Base-by-base conservation (phyloP, 2,888 invertebrate species). In the Chrysolina americana region DNA sequence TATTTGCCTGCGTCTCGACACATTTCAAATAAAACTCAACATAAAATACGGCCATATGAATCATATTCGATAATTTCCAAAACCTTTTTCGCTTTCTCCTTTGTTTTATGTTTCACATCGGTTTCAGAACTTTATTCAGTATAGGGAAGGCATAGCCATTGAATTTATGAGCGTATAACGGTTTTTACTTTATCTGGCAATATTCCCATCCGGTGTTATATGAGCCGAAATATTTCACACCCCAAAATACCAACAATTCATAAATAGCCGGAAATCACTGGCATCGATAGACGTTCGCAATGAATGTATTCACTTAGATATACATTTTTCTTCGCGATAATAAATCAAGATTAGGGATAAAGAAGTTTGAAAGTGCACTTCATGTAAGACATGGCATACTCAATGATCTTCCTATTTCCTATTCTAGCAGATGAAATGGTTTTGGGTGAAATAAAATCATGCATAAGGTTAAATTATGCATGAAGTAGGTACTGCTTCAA, bases 51-150 rank as follows among this genome's bases (percentile, higher is more conserved):
- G 53, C 50, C 70, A 65, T 71, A 78, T 75, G 75, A 78, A 78
- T 78, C 75, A 78, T 78, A 73, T 75, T 74, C 74, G 71, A 76
- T 76, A 75, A 76, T 76, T 78, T 71, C 44, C 73, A 65, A 73
- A 78, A 73, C 71, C 75, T 73, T 78, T 76, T 75, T 68, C 65
- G 71, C 73, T 73, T 47, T 72, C 71, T 71, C 69, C 72, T 77
- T 76, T 75, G 76, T 78, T 78, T 78, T 76, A 78, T 78, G 74
- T 76, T 78, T 59, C 75, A 75, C 73, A 74, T 75, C 73, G 71
- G 69, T 69, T 73, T 50, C 75, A 65, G 73, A 76, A 76, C 73
- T 76, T 76, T 76, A 78, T 76, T 76, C 74, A 76, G 68, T 72
- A 74, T 64, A 70, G 69, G 74, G 64, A 68, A 76, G 74, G 73